Evolutionary conservation across 1,140 invertebrate genomes (phyloP).

Genomic region (Camponotus floridanus): DNA sequence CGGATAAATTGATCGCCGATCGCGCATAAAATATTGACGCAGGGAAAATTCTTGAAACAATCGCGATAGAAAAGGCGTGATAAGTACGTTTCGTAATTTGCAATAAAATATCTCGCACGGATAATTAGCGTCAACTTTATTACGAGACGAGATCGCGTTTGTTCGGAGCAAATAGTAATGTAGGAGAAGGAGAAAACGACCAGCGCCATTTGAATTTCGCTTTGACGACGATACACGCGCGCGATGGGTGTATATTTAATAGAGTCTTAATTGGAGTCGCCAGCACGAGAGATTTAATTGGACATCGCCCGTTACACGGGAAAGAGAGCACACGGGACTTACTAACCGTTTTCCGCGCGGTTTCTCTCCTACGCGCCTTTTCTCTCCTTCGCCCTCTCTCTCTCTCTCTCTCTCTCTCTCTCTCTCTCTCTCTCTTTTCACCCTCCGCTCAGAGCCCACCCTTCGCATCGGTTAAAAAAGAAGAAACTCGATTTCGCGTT

Average conservation of each 20-base stretch:
- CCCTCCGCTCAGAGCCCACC: not conserved
- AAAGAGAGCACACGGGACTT: not conserved
- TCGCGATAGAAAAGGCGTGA: conserved; percentile 22
- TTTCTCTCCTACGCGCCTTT: conserved; percentile 27
- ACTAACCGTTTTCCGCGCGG: conserved; percentile 39
- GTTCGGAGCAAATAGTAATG: conserved; percentile 70
- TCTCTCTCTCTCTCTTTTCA: not conserved
- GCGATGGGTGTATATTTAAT: conserved; percentile 76
- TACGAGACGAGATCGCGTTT: conserved; percentile 65
- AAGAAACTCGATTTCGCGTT: conserved; percentile 26
- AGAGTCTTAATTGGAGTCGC: conserved; percentile 77
- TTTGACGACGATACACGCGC: conserved; percentile 72
- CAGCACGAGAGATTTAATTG: conserved; percentile 76
- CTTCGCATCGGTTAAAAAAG: conserved; percentile 4
- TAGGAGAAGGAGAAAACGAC: conserved; percentile 33
- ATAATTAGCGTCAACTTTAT: conserved; percentile 76
- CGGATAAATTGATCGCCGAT: not conserved
- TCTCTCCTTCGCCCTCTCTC: not conserved
- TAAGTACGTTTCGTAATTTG: conserved; percentile 29
- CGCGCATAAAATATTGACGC: not conserved
- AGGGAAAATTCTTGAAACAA: not conserved
- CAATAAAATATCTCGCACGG: conserved; percentile 64
- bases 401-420: not conserved
- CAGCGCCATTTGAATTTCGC: conserved; percentile 73
- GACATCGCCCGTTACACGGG: conserved; percentile 66